phyloP scores from a whole-genome alignment of 2,797 vertebrate genomes.

The Champsocephalus gunnari region DNA sequence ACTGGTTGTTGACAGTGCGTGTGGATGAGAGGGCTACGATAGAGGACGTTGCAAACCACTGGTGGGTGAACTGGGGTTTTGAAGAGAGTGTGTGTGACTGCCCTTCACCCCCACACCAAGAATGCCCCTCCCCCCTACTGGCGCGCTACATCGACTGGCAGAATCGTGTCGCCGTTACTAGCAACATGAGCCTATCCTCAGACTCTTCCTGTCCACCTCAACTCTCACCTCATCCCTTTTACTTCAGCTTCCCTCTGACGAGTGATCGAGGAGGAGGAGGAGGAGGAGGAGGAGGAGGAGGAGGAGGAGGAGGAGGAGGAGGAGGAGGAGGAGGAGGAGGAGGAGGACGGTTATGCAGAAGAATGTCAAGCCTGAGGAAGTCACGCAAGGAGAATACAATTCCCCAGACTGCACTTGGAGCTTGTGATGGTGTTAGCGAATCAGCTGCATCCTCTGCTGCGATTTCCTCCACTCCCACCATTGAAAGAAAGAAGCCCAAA shows the following conservation, averaged over 20 bases:
- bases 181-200: constrained; percentile 46
- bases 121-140: constrained; percentile 87
- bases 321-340: constrained; percentile 30
- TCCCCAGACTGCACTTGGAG: constrained; percentile 70
- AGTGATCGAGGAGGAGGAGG: constrained; percentile 44
- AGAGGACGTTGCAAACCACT: constrained; percentile 90
- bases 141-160: constrained; percentile 90
- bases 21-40: constrained; percentile 86
- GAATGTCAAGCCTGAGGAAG: constrained; percentile 80
- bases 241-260: constrained; percentile 74
- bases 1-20: constrained; percentile 87
- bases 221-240: constrained; percentile 54
- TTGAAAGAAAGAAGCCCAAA: constrained; percentile 82
- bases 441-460: constrained; percentile 42
- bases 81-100: constrained; percentile 88
- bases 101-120: constrained; percentile 74
- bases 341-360: constrained; percentile 43
- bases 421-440: constrained; percentile 41
- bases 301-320: constrained; percentile 34
- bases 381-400: constrained; percentile 87
- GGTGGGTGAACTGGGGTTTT: constrained; percentile 92
- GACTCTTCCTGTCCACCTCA: constrained; percentile 50
- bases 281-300: constrained; percentile 27
- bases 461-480: constrained; percentile 43
- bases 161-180: constrained; percentile 71